Evolutionary conservation across 2,113 vertebrate genomes (phyloP), one percentile per base, ranked within the genome.

Genomic region (Oenanthe melanoleuca): DNA sequence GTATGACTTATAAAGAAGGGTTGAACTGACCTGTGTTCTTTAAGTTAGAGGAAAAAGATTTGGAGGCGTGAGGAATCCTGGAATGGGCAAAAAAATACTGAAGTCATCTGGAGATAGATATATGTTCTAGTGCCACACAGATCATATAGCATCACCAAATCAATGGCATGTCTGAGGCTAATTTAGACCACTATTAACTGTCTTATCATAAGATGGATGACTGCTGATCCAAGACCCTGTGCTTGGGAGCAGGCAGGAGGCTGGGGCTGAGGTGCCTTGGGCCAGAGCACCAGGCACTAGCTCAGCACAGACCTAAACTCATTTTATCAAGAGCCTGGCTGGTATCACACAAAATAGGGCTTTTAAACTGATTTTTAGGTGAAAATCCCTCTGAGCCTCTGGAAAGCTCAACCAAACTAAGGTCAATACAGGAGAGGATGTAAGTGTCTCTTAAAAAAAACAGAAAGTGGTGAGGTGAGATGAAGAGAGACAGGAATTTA

Each of bases 1-100:
- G 86, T 74, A 93, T 97, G 96, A 95, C 92, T 97, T 97, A 45
- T 65, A 94, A 95, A 96, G 88, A 95, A 96, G 96, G 79, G 87
- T 95, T 97, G 97, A 96, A 95, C 71, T 97, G 89, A 96, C 94
- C 89, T 96, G 72, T 84, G 21, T 85, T 86, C 63, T 94, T 15
- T 90, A 93, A 94, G 85, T 93, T 92, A 96, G 59, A 95, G 79
- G 42, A 91, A 89, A 97, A 97, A 83, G 59, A 88, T 93, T 95
- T 95, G 70, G 72, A 95, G 71, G 85, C 84, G 79, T 72, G 79
- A 95, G 72, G 86, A 96, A 95, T 96, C 96, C 84, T 95, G 69
- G 67, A 91, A 80, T 78, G 42, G 66, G 69, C 34, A 95, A 95
- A 97, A 97, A 95, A 82, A 40, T 15, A 85, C 72, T 47, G 45